A percentile compares a stretch with the other conserved stretches of the same genome.
These are phyloP conservation scores for Lucinisca nassula DNA, from an alignment of 2,888 invertebrate genomes.

Conservation along the genomic window DNA sequence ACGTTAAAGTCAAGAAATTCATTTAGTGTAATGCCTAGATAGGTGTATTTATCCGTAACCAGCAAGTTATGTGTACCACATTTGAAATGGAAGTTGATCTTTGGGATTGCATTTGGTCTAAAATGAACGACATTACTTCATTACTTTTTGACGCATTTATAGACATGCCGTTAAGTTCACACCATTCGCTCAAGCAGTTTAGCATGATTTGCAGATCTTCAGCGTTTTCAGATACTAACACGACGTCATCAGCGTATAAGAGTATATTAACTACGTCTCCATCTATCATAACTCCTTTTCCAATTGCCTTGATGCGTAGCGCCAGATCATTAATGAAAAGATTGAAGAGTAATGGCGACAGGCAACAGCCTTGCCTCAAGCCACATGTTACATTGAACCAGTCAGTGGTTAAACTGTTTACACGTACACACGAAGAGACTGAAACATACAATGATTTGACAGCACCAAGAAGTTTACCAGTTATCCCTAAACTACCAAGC, in stretches of 20 bases:
- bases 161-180: not conserved
- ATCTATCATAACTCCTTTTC: too few relatives aligned
- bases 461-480: constrained; percentile 17
- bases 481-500: constrained; percentile 15
- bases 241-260: too few relatives aligned
- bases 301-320: too few relatives aligned
- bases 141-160: constrained; percentile 45
- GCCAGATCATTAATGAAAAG: too few relatives aligned
- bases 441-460: constrained; percentile 26
- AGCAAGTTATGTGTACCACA: constrained; percentile 14
- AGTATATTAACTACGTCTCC: too few relatives aligned
- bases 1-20: too few relatives aligned
- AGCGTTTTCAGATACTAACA: constrained; percentile 43
- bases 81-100: not conserved
- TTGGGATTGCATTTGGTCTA: constrained; percentile 8
- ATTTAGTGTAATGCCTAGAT: too few relatives aligned
- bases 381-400: constrained; percentile 29
- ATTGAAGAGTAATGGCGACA: constrained; percentile 26
- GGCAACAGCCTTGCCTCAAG: constrained; percentile 27
- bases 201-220: constrained; percentile 36
- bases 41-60: constrained; percentile 11
- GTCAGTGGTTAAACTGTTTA: constrained; percentile 32
- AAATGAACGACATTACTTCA: constrained; percentile 43
- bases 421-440: too few relatives aligned
- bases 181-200: constrained; percentile 37